Evolutionary conservation across 2,113 vertebrate species (phyloP).

Genomic region (Pollimyrus isidori): DNA sequence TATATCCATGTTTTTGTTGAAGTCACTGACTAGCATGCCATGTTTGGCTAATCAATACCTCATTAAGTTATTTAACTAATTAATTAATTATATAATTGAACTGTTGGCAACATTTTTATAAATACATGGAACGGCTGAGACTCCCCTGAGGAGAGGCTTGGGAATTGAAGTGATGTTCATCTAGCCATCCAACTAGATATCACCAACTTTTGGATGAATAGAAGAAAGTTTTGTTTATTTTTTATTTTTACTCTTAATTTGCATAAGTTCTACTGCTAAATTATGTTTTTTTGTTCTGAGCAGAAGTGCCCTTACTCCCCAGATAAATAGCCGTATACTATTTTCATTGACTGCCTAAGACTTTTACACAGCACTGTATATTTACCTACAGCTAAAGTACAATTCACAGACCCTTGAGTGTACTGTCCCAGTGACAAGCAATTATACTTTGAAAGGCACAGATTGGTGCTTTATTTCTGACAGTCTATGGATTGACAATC

Average conservation of each 20-base stretch:
- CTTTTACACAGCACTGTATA: background rate
- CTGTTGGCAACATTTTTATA: background rate
- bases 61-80: background rate
- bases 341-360: background rate
- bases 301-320: background rate
- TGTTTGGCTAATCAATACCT: background rate
- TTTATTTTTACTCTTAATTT: background rate
- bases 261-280: background rate
- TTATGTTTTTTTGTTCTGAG: background rate
- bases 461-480: background rate
- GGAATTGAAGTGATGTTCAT: too few relatives aligned
- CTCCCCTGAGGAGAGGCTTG: background rate
- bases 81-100: background rate
- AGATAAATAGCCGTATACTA: background rate
- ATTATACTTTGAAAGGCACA: background rate
- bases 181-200: too few relatives aligned
- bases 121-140: background rate
- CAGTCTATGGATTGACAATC: background rate
- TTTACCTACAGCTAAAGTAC: background rate
- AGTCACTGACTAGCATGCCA: background rate
- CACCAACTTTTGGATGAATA: background rate
- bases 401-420: background rate
- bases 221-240: background rate
- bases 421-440: background rate
- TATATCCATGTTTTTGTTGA: background rate